These are phyloP conservation scores for Carabus problematicus DNA, from an alignment of 2,888 invertebrate species.

Conservation along the genomic window DNA sequence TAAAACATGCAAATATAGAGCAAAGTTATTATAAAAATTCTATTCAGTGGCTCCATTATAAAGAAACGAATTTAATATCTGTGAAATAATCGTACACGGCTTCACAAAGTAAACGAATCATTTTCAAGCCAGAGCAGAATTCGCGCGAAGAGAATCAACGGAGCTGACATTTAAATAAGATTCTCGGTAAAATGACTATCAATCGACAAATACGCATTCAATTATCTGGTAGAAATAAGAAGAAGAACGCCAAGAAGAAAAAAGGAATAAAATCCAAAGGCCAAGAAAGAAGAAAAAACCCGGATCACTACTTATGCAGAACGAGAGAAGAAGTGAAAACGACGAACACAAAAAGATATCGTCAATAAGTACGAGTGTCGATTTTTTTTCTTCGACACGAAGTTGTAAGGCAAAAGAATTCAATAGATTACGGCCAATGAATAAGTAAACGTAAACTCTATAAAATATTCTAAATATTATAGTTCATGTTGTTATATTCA, in stretches of 20 bases:
- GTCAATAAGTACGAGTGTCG: constrained; percentile 3
- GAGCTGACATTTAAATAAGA: constrained; percentile 33
- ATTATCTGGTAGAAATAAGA: constrained; percentile 26
- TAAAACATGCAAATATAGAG: no score
- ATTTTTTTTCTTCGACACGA: not conserved
- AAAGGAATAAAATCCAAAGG: constrained; percentile 8
- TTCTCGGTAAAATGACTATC: constrained; percentile 24
- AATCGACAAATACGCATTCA: constrained; percentile 41
- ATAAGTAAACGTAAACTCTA: no score
- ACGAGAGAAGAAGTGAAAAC: not conserved
- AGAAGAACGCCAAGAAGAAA: constrained; percentile 11
- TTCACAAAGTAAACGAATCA: not conserved
- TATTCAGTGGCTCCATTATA: not conserved
- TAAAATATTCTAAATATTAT: no score
- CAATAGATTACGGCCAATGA: no score
- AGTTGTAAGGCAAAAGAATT: no score
- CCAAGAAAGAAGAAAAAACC: not conserved
- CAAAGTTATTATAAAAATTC: no score
- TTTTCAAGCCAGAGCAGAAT: no score
- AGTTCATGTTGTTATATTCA: no score
- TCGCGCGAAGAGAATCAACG: no score
- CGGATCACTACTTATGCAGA: constrained; percentile 11
- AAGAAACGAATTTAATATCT: not conserved
- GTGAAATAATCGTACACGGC: not conserved
- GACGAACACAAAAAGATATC: constrained; percentile 7